Evolutionary conservation across 2,888 invertebrate species (phyloP), one percentile per base, ranked within the genome.

Genomic region (Pristionchus exspectatus): DNA sequence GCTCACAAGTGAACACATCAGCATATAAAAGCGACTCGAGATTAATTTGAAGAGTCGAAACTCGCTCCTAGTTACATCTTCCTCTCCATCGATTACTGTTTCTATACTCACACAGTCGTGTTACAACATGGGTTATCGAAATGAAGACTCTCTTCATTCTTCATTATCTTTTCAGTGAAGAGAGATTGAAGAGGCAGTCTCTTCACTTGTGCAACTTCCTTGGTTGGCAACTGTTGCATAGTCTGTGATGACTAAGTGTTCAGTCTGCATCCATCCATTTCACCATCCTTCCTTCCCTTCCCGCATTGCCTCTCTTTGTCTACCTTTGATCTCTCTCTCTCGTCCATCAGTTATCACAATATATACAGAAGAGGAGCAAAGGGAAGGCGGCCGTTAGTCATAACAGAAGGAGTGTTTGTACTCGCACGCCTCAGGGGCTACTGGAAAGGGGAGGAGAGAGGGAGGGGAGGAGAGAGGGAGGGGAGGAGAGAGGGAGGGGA

Each of bases 371-470:
- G 69, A 69, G 27, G 69, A 85, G 69, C 85, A 69, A n/a, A 50
- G 83, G n/a, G 69, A 69, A 69, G 44, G 69, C 89, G 77, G 59
- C 74, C 86, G 87, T 90, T 89, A 88, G 88, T 89, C 88, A 89
- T 86, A 74, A 59, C 33, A 74, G 77, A 59, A 74, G 59, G 33
- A 54, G 33, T 85, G 74, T 81, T 88, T 30, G 50, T 77, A 50
- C 44, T 50, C 44, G 44, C 44, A 77, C 74, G 50, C 33, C 77
- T 89, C 30, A 81, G 77, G 74, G 54, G 77, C 74, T 81, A 74
- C 44, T 63, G 24, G 81, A n/a, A 33, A 24, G 21, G 38, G 69
- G 21, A 69, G 72, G 87, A 69, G 69, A n/a, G n/a, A n/a, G n/a
- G 27, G 69, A 69, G 69, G n/a, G 69, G 30, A 30, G 63, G 63